Base-by-base conservation (phyloP, 1,140 invertebrate species). In the Magallana gigas region DNA sequence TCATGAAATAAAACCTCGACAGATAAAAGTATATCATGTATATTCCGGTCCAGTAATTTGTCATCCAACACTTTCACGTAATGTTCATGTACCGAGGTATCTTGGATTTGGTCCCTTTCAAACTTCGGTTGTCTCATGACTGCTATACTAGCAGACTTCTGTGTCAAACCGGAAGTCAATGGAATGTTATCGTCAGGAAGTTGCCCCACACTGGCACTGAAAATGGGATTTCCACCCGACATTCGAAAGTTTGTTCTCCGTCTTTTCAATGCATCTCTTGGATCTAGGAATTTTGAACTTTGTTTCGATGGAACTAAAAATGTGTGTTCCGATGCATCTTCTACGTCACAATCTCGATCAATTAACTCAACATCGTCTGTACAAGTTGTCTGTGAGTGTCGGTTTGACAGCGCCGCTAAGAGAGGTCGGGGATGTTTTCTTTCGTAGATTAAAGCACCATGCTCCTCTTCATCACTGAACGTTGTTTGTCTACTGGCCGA, bases 1-100 rank as follows among this genome's bases (percentile, higher is more conserved):
- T 89, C 90, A 1, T 89, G 88, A 88, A 90, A 92, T n/a, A 92
- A 83, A 3, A 89, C 90, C 85, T 92, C 91, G 11, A 92, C 91
- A 57, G 90, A 89, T 84, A 91, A 90, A 57, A 92, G 57, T 64
- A 92, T 91, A 56, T 92, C 91, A n/a, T 89, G 88, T 9, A 92
- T 84, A 85, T 91, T 92, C 16, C 89, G 88, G 83, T 91, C 91
- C 57, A 92, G 86, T 5, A 92, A 84, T 60, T 89, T 83, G 85
- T 92, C 91, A 57, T 91, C 85, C 16, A 92, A 81, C 36, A 92
- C 88, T 23, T 85, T 83, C 18, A 88, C 83, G n/a, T 84, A 86
- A 0, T 68, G 48, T 68, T 85, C 84, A 71, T 56, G n/a, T 8
- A 14, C 18, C 36, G 18, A 14, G 58, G 23, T 14, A 57, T 71